Percentiles rank a stretch among this genome's conserved stretches.
Evolutionary conservation across 2,797 vertebrate species (phyloP).

Genomic region (Sparidentex hasta): DNA sequence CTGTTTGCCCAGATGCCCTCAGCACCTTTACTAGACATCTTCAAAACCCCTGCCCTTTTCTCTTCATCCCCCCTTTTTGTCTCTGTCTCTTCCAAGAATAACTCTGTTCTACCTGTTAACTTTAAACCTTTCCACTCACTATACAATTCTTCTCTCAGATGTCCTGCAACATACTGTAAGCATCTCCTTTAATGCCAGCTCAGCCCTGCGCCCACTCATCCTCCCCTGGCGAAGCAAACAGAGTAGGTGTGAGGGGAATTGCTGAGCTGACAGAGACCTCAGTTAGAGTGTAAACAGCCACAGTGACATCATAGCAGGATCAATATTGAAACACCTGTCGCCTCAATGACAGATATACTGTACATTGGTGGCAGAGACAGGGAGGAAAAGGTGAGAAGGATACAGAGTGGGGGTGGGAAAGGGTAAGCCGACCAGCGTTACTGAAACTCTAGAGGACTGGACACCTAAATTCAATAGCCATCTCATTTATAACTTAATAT

Average conservation of each 20-base stretch:
- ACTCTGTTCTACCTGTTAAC: conserved; percentile 14
- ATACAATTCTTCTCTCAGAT: conserved; percentile 17
- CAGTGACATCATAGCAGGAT: conserved; percentile 67
- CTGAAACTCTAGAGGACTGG: not conserved
- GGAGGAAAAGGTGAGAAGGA: conserved; percentile 3
- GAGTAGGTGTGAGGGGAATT: conserved; percentile 34
- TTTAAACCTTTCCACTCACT: conserved; percentile 26
- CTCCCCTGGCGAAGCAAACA: conserved; percentile 59
- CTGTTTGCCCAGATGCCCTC: conserved; percentile 73
- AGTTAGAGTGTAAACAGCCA: conserved; percentile 63
- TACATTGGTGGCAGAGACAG: conserved; percentile 27
- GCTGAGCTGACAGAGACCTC: conserved; percentile 39
- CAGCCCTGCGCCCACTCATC: conserved; percentile 19
- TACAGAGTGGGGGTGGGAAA: conserved; percentile 8
- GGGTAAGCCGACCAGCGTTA: not conserved
- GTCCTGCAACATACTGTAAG: not conserved
- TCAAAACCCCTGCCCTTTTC: not conserved
- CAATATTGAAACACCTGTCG: conserved; percentile 84
- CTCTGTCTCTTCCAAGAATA: conserved; percentile 31
- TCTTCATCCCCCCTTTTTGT: not conserved
- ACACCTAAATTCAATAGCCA: conserved; percentile 19
- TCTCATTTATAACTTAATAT: conserved; percentile 39
- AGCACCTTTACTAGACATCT: conserved; percentile 50
- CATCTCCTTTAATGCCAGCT: conserved; percentile 1
- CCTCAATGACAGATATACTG: conserved; percentile 50